Percentiles rank a stretch among this genome's conserved stretches.
Conservation (phyloP, 2,113 vertebrate species). For the Eptesicus fuscus region DNA sequence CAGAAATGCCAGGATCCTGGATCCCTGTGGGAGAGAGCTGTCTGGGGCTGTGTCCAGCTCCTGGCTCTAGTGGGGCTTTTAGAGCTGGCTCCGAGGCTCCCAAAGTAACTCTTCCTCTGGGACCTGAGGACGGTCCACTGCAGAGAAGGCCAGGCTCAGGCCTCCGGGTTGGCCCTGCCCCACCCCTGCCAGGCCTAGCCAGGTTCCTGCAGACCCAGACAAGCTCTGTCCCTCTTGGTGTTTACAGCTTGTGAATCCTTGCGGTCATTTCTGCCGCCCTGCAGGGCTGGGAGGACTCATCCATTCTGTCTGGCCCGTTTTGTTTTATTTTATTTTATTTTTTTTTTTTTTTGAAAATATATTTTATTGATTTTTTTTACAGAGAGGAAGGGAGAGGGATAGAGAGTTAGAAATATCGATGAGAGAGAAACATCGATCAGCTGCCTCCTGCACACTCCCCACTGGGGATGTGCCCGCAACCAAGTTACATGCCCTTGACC, state of each 20-base stretch:
- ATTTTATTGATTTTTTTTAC: too few relatives aligned
- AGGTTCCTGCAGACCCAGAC: slow-evolving; percentile 42
- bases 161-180: background rate
- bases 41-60: background rate
- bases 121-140: background rate
- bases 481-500: too few relatives aligned
- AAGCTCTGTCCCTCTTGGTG: slow-evolving; percentile 14
- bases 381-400: too few relatives aligned
- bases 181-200: background rate
- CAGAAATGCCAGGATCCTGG: background rate
- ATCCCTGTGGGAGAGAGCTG: background rate
- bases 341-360: too few relatives aligned
- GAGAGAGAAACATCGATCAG: too few relatives aligned
- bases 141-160: background rate
- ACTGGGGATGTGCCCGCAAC: too few relatives aligned
- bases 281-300: background rate
- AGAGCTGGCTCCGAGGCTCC: background rate
- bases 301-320: background rate
- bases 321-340: too few relatives aligned
- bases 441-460: too few relatives aligned
- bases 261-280: background rate
- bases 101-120: background rate
- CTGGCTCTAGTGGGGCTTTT: background rate
- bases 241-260: slow-evolving; percentile 53
- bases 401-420: too few relatives aligned